Evolutionary conservation across 2,888 invertebrate genomes (phyloP), one percentile per base, ranked within the genome.

Genomic region (Glyphotaelius pellucidus): DNA sequence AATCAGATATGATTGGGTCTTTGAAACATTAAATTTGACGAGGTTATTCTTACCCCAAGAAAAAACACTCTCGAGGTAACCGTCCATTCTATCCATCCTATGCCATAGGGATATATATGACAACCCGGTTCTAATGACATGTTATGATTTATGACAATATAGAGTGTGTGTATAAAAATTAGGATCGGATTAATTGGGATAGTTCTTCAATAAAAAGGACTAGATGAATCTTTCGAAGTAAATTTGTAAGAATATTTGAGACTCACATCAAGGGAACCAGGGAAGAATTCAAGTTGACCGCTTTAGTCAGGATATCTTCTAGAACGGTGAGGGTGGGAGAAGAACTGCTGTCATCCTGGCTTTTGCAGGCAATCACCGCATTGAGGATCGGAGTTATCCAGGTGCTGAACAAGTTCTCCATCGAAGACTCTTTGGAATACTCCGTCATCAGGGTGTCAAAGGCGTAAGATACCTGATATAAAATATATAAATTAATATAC

Each of bases 381-480:
- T 87, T 80, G 19, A 93, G 91, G 79, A 94, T 86, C 94, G 95
- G 94, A 84, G 93, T 79, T 2, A 97, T 94, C 97, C 97, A 97
- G 3, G 94, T 94, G 0, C 94, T 93, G 42, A 95, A 94, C 96
- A 97, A 97, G 1, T 94, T 93, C 30, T 94, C 94, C 79, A 94
- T 94, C 14, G 94, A 92, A 3, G 94, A 94, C 92, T 95, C 95
- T 79, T 95, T 94, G 83, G 95, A 95, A 94, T 96, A 95, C 84
- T 95, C 94, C 30, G 94, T 94, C 96, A 97, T 96, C 93, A 97
- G 94, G 9, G 95, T 94, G 94, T 97, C 96, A 94, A 96, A 97
- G 30, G 97, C 95, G 94, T 95, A 96, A 94, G 94, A 96, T 93
- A 95, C 96, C 96, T 95, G 94, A 94, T 94, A 94, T 90, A 15